A percentile compares a stretch with the other conserved stretches of the same genome.
Evolutionary conservation across 2,888 invertebrate species (phyloP).

Genomic region (Hypselothyrea guttata): DNA sequence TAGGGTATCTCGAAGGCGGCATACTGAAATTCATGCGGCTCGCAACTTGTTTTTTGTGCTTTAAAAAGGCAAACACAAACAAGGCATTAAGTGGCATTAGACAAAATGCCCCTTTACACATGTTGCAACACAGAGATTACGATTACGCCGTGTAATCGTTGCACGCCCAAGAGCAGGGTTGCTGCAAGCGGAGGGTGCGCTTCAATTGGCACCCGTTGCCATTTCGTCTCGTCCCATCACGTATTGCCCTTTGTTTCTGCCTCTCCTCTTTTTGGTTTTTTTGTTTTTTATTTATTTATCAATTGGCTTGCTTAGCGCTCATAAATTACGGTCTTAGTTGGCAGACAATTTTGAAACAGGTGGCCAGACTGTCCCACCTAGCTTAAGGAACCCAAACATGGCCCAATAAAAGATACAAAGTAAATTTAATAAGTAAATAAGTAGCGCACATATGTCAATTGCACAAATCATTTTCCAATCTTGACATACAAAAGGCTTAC

Average conservation of each 20-base stretch:
- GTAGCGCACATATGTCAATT: no score
- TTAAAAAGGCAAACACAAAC: constrained; percentile 80
- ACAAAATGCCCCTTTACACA: constrained; percentile 80
- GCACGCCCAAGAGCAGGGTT: constrained; percentile 23
- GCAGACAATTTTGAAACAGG: constrained; percentile 49
- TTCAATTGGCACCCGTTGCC: background rate
- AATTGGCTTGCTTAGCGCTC: constrained; percentile 67
- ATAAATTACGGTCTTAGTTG: constrained; percentile 64
- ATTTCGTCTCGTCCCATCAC: background rate
- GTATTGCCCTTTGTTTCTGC: constrained; percentile 4
- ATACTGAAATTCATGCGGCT: background rate
- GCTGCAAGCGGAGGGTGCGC: constrained; percentile 7
- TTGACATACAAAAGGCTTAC: no score
- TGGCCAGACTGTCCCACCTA: constrained; percentile 37
- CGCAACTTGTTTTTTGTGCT: constrained; percentile 27
- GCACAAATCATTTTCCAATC: no score
- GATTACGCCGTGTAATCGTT: constrained; percentile 79
- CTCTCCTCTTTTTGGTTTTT: constrained; percentile 26
- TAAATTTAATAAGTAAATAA: background rate
- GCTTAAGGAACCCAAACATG: constrained; percentile 17
- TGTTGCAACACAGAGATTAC: constrained; percentile 79
- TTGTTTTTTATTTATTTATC: constrained; percentile 44
- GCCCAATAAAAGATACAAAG: background rate
- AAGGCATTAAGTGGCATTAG: constrained; percentile 79
- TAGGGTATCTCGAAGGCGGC: constrained; percentile 9